phyloP scores from a whole-genome alignment of 2,888 invertebrate species.

The Torymus texanus region DNA sequence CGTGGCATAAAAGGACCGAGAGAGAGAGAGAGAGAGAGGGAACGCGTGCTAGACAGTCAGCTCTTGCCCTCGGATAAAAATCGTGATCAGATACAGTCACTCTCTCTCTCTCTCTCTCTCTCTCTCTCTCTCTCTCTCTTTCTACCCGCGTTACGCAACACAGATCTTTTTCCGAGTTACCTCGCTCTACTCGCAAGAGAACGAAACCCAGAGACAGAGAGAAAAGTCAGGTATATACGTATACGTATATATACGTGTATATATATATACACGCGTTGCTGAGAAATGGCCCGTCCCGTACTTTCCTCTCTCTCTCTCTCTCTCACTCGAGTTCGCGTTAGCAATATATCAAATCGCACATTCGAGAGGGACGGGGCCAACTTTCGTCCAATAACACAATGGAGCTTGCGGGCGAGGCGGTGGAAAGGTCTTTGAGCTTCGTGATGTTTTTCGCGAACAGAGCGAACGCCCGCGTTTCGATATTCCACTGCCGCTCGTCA shows the following conservation, averaged over 20 bases:
- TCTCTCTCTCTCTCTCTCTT: background rate
- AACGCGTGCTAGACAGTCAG: too few relatives aligned
- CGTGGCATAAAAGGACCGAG: background rate
- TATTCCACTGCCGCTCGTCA: background rate
- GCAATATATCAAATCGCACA: conserved; percentile 64
- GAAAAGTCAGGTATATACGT: background rate
- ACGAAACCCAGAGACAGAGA: conserved; percentile 26
- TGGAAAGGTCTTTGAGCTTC: conserved; percentile 54
- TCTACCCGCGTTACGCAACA: background rate
- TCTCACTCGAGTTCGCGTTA: background rate
- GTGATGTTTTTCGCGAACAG: background rate
- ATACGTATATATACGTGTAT: too few relatives aligned
- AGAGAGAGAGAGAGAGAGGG: background rate
- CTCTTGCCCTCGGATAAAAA: conserved; percentile 27
- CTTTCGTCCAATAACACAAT: conserved; percentile 68
- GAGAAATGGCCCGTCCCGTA: conserved; percentile 31
- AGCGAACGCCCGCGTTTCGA: too few relatives aligned
- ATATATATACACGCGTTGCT: background rate
- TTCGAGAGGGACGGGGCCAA: conserved; percentile 60
- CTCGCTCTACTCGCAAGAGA: background rate
- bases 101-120: too few relatives aligned
- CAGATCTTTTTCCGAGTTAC: conserved; percentile 28
- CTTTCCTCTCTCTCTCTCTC: background rate
- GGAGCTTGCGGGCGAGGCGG: conserved; percentile 16
- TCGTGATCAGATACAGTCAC: conserved; percentile 32